phyloP scores from a whole-genome alignment of 37 sponge, comb jelly and placozoan genomes.

The Chondrosia reniformis region DNA sequence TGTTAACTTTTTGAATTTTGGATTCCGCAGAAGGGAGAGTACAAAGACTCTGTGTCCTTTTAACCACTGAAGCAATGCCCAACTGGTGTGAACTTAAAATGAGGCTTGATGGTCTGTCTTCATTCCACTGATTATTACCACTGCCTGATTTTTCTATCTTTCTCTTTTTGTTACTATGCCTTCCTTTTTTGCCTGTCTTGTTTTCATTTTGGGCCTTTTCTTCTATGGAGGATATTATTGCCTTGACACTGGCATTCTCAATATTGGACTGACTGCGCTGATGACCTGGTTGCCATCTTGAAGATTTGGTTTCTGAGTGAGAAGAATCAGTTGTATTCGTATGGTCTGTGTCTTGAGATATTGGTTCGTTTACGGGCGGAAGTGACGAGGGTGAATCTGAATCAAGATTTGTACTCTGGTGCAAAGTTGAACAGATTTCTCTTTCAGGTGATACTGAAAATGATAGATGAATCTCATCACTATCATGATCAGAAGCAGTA shows the following conservation, averaged over 20 bases:
- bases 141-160: too few species aligned
- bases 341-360: neutral
- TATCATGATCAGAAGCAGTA: neutral
- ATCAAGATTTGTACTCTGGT: neutral
- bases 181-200: too few species aligned
- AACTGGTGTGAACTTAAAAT: too few species aligned
- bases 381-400: neutral
- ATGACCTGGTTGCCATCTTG: constrained; percentile 1
- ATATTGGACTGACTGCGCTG: constrained; percentile 10
- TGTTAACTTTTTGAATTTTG: too few species aligned
- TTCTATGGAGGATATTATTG: neutral
- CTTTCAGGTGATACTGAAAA: neutral
- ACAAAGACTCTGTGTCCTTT: too few species aligned
- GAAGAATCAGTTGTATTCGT: neutral
- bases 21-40: too few species aligned
- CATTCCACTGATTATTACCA: too few species aligned
- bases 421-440: neutral
- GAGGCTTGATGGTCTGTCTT: too few species aligned
- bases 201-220: too few species aligned
- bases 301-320: neutral
- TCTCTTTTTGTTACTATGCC: too few species aligned
- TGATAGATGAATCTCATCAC: neutral
- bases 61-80: too few species aligned
- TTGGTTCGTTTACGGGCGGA: neutral
- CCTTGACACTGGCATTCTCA: constrained; percentile 5